Evolutionary conservation across 2,888 invertebrate species (phyloP), one percentile per base, ranked within the genome.

Genomic region (Axea sp.): DNA sequence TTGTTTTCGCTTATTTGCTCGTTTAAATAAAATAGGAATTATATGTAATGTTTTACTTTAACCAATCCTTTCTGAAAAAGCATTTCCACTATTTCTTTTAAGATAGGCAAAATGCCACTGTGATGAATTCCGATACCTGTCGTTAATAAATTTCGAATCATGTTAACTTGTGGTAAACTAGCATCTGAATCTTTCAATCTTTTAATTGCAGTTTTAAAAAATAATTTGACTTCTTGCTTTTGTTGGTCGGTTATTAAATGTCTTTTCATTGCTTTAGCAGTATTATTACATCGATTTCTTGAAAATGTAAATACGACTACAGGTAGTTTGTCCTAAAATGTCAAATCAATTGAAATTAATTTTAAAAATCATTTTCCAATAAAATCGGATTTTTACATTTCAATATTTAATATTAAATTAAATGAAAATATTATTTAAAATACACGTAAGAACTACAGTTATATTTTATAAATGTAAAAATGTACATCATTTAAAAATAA

Each of bases 21-120:
- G n/a, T n/a, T n/a, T n/a, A n/a, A n/a, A n/a, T n/a, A n/a, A n/a
- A n/a, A n/a, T n/a, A n/a, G n/a, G n/a, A n/a, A n/a, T n/a, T n/a
- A n/a, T n/a, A n/a, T n/a, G n/a, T n/a, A n/a, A n/a, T n/a, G n/a
- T 19, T n/a, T 81, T 88, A 92, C 92, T 89, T 93, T 98, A 26
- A 99, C 97, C 73, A 95, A 91, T 3, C 98, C 97, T 76, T 92
- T 91, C 84, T 97, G 96, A 85, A 99, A 99, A 7, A 99, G 89
- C 92, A 99, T 94, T 88, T 99, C 99, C 0, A 99, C 98, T 49
- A 99, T 96, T 90, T 99, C 99, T 85, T 99, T 99, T n/a, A 99
- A 91, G 80, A 99, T 94, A 0, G 99, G 99, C 68, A 99, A 88
- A 78, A 99, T 97, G 6, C 99, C 99, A 86, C 98, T 98, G 88